A percentile compares a stretch with the other conserved stretches of the same genome.
phyloP scores from a whole-genome alignment of 1,140 invertebrate genomes.

The Hylaeus volcanicus region DNA sequence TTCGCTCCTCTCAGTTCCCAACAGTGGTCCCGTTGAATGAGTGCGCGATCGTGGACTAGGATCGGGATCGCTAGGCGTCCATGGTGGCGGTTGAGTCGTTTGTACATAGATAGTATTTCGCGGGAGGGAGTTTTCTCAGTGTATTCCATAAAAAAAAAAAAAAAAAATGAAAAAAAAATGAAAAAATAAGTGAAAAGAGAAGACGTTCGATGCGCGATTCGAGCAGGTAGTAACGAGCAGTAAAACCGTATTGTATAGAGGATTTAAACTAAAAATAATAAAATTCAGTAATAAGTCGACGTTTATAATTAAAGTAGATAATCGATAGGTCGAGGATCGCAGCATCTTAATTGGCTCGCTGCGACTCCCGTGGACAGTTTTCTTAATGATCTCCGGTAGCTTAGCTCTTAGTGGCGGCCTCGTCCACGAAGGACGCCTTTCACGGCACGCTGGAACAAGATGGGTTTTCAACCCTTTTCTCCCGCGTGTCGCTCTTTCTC shows the following conservation, averaged over 20 bases:
- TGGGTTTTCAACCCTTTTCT: constrained; percentile 54
- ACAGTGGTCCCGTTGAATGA: too few relatives aligned
- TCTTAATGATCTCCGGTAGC: constrained; percentile 81
- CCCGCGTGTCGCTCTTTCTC: constrained; percentile 29
- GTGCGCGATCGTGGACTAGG: too few relatives aligned
- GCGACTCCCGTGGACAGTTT: constrained; percentile 80
- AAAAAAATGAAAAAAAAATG: constrained; percentile 41
- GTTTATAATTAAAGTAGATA: constrained; percentile 80
- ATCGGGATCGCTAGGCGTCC: not conserved
- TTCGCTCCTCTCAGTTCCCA: too few relatives aligned
- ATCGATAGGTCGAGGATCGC: constrained; percentile 80
- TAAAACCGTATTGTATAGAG: constrained; percentile 74
- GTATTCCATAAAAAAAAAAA: constrained; percentile 43
- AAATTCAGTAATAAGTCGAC: constrained; percentile 78
- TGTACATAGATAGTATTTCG: constrained; percentile 36
- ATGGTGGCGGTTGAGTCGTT: constrained; percentile 23
- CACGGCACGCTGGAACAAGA: constrained; percentile 66
- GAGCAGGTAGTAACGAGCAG: constrained; percentile 58
- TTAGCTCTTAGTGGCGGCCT: constrained; percentile 79
- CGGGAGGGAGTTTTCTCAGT: not conserved
- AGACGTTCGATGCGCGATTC: constrained; percentile 49
- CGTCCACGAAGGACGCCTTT: constrained; percentile 70
- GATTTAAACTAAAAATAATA: constrained; percentile 76
- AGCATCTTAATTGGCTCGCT: constrained; percentile 79
- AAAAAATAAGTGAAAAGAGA: constrained; percentile 38